These are phyloP conservation scores for Ceratina japonica DNA, from an alignment of 1,140 invertebrate species.

Conservation along the genomic window DNA sequence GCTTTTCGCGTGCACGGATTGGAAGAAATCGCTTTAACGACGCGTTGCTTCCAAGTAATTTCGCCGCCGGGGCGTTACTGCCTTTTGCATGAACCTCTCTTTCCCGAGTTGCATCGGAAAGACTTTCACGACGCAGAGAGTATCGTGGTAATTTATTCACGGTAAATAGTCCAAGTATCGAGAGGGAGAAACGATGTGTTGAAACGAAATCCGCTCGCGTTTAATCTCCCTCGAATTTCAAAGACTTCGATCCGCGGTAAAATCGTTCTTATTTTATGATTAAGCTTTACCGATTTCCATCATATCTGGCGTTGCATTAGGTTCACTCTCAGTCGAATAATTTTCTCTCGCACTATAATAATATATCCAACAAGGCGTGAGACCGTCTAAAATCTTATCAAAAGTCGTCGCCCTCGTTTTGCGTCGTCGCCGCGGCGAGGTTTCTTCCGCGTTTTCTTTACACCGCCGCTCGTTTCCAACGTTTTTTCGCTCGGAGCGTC, in stretches of 20 bases:
- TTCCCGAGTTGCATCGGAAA: not conserved
- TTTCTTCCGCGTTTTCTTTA: constrained; percentile 16
- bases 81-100: not conserved
- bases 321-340: not conserved
- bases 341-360: not conserved
- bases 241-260: no score
- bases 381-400: constrained; percentile 11
- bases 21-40: constrained; percentile 8
- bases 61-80: not conserved
- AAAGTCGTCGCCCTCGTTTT: constrained; percentile 3
- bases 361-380: not conserved
- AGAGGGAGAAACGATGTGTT: not conserved
- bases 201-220: not conserved
- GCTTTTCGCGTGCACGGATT: not conserved
- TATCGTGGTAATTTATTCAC: not conserved
- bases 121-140: not conserved
- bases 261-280: no score
- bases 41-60: not conserved
- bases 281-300: no score
- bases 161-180: not conserved
- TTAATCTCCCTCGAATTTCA: no score
- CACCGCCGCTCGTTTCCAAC: not conserved
- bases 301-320: no score
- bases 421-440: not conserved
- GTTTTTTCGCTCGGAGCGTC: constrained; percentile 6